Base-by-base conservation (phyloP, 2,113 vertebrate species). In the Hydrolagus affinis region DNA sequence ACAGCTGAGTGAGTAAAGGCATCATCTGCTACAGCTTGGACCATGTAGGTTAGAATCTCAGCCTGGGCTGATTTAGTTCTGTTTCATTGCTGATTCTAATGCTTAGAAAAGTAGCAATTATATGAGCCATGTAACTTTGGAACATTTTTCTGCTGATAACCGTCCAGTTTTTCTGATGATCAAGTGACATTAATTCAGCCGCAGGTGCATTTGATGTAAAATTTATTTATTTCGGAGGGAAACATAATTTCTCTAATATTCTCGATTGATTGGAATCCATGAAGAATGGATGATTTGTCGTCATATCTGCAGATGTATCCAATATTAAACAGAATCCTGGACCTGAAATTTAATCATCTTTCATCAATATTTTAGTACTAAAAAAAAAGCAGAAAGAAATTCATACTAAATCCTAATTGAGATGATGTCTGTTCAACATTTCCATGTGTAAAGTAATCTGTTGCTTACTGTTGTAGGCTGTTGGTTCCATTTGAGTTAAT, bases 301-400 rank as follows among this genome's bases (percentile, higher is more conserved):
- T 72, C 70, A 30, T 83, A 64, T 28, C 62, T 83, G 17, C 59
- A 83, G 32, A 32, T 83, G 62, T 7, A 66, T 83, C 62, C 62
- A 32, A 32, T 66, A 66, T 25, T 19, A 66, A 83, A 83, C 19
- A 83, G 23, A 62, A 83, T 15, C 8, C 62, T 66, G 14, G 10
- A 66, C 60, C 62, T 66, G 60, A 83, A 66, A 83, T 83, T 66
- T 66, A 83, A 83, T 83, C 60, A 30, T 17, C 60, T 83, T 83
- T 83, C 78, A 83, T 83, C 78, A 64, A 83, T 83, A 83, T 83
- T 83, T 83, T 66, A 66, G 78, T 83, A 68, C 62, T 62, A 83
- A 66, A 30, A 44, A n/a, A 83, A 66, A 66, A 60, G 66, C 78
- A 83, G 78, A 28, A 83, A 68, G 25, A 83, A 83, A 83, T 83